Base-by-base conservation (phyloP, 2,888 invertebrate genomes). In the Thumatha senex region DNA sequence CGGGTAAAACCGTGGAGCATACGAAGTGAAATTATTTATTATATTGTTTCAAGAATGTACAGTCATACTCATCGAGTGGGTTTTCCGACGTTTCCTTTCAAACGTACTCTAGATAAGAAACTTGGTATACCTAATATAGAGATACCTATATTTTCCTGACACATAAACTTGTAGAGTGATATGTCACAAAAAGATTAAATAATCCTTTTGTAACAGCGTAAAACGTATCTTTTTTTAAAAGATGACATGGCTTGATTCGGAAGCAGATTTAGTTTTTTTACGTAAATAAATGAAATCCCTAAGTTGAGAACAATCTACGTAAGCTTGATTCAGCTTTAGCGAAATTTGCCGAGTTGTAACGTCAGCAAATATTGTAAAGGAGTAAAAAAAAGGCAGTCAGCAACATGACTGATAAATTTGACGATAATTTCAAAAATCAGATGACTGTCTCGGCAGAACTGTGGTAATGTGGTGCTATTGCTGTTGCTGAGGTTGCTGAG, bases 81-180 rank as follows among this genome's bases (percentile, higher is more conserved):
- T 60, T 70, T 70, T 68, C 44, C 52, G 46, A 60, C 59, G 35
- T 34, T 63, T 62, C 48, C 46, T 61, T 56, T 55, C 14, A 30
- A 34, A 34, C 10, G 30, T 47, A 51, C 48, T 56, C 46, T n/a
- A 51, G 56, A 56, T 56, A 56, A 52, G 40, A 48, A 36, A 40
- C 36, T 44, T 24, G 47, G 35, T 47, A 35, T 35, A 45, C 30
- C 12, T 30, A 42, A 41, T 30, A 11, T 18, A 34, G 13, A 11
- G 2, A 24, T 18, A 10, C 12, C 14, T 34, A 34, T 33, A 44
- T 45, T 45, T 49, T 44, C 29, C 43, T 38, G 34, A 40, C 14
- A 49, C 30, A 31, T 39, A 34, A 43, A 34, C 5, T 7, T 46
- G 38, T 33, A 14, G 30, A 30, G 29, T 38, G 11, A 14, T 12